Evolutionary conservation across 2,113 vertebrate genomes (phyloP), one percentile per base, ranked within the genome.

Genomic region (Misgurnus mizolepis): DNA sequence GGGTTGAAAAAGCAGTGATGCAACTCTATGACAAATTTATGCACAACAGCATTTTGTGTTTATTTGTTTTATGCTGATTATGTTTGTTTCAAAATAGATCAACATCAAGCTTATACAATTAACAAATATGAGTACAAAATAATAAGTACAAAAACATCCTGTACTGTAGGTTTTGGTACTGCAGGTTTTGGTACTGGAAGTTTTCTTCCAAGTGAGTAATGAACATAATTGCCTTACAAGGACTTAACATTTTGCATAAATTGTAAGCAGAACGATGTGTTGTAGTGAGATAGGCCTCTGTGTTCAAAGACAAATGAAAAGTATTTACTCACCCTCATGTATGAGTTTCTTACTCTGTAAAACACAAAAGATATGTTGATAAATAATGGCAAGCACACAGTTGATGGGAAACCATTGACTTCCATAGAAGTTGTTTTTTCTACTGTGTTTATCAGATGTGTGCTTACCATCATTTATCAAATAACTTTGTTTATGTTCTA

Each of bases 181-280:
- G 53, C 14, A 1, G 7, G 17, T 78, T 71, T 77, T 72, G 62
- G 82, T 76, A 77, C 67, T 62, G 62, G 40, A 14, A 72, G 64
- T 75, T 15, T 65, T 61, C 60, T 58, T 56, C 12, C 11, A 22
- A 40, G 50, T 39, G 50, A 61, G 15, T 80, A 61, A 84, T 73
- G 43, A 73, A 22, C 4, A 8, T 72, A 78, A 78, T 80, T 70
- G 41, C 58, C 62, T 56, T 55, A 40, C 6, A 11, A 78, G 73
- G 41, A 78, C 45, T 73, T 49, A 65, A 12, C 7, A 22, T 45
- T 62, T 49, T 34, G 7, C 39, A n/a, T 6, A 22, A 8, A 34
- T 34, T 34, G 1, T 34, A 47, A 79, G 65, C 49, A 56, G 40
- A 40, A 62, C 39, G 56, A 45, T 70, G 17, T 58, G 65, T 75